These are phyloP conservation scores for Dioctria linearis DNA, from an alignment of 2,888 invertebrate genomes.

Conservation along the genomic window DNA sequence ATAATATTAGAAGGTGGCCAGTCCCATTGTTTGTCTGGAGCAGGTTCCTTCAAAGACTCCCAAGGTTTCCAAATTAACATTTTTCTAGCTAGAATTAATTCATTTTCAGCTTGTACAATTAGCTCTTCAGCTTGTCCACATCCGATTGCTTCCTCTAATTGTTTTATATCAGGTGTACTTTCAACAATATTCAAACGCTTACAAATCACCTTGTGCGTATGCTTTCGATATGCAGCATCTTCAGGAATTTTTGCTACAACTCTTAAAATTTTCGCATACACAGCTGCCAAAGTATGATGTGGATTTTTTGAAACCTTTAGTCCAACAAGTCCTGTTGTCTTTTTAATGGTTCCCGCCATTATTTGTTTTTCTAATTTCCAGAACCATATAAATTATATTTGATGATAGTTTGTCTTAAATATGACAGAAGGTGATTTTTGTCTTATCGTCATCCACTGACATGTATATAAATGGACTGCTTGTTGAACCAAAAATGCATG, in stretches of 20 bases:
- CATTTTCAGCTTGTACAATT: slow-evolving; percentile 94
- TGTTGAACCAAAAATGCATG: too few species aligned
- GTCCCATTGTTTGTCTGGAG: slow-evolving; percentile 92
- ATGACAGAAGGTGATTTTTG: too few species aligned
- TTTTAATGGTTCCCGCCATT: slow-evolving; percentile 12
- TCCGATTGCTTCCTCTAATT: slow-evolving; percentile 87
- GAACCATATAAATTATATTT: too few species aligned
- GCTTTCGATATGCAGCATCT: slow-evolving; percentile 85
- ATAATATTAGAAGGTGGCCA: slow-evolving; percentile 84
- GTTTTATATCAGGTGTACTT: slow-evolving; percentile 72
- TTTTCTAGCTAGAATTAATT: slow-evolving; percentile 87
- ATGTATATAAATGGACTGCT: too few species aligned
- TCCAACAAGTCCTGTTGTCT: slow-evolving; percentile 90
- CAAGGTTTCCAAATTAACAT: slow-evolving; percentile 96
- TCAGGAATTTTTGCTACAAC: slow-evolving; percentile 88
- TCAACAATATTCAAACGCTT: slow-evolving; percentile 72
- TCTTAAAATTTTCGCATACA: slow-evolving; percentile 89
- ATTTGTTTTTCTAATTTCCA: too few species aligned
- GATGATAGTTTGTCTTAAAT: too few species aligned
- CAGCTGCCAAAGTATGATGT: slow-evolving; percentile 81
- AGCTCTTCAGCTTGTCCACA: slow-evolving; percentile 93
- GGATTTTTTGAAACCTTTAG: slow-evolving; percentile 84
- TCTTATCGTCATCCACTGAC: too few species aligned
- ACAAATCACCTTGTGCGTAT: slow-evolving; percentile 87
- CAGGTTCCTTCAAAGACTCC: slow-evolving; percentile 86